phyloP scores from a whole-genome alignment of 2,888 invertebrate species.

The Caradrina clavipalpis region DNA sequence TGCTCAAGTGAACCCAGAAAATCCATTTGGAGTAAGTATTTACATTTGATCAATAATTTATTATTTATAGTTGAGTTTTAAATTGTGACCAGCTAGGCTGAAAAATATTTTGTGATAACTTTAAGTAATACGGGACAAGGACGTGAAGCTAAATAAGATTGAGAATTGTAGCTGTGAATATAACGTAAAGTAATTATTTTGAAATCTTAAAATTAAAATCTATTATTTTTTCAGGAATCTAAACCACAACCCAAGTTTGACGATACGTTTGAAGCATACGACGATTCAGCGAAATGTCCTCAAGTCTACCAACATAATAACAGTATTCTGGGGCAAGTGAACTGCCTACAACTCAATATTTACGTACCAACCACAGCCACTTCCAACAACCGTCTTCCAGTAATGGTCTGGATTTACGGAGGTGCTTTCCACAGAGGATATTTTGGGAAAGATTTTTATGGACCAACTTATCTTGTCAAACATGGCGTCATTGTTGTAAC shows the following conservation, averaged over 20 bases:
- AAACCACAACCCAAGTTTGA: conserved; percentile 67
- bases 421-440: conserved; percentile 71
- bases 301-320: conserved; percentile 68
- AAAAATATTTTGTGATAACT: no score
- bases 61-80: no score
- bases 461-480: conserved; percentile 73
- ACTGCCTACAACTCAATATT: conserved; percentile 76
- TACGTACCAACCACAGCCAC: conserved; percentile 72
- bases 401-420: conserved; percentile 77
- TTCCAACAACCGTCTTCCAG: conserved; percentile 70
- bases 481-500: conserved; percentile 77
- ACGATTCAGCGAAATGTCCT: conserved; percentile 75
- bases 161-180: background rate
- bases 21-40: conserved; percentile 76
- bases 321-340: conserved; percentile 64
- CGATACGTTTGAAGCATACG: conserved; percentile 71
- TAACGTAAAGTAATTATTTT: background rate
- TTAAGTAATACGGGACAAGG: no score
- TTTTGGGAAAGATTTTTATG: conserved; percentile 62
- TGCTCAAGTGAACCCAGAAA: conserved; percentile 68
- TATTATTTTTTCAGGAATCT: conserved; percentile 13
- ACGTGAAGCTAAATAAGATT: no score
- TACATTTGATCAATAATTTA: background rate
- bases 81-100: no score
- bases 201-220: background rate